These are phyloP conservation scores for Helicoverpa zea DNA, from an alignment of 1,140 invertebrate species.

Conservation along the genomic window DNA sequence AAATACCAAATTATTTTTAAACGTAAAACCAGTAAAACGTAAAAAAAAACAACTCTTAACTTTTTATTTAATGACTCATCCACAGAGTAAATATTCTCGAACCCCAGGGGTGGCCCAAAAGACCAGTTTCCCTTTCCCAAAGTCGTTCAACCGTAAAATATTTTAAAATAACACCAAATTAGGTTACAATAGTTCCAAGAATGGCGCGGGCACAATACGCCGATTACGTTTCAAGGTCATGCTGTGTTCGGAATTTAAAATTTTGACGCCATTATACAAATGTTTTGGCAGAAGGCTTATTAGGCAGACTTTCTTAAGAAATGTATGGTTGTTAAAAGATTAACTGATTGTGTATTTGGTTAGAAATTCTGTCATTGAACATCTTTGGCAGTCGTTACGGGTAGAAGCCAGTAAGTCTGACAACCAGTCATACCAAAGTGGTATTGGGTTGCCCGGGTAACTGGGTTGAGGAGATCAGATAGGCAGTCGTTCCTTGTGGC, in stretches of 20 bases:
- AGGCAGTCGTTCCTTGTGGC: too few species aligned
- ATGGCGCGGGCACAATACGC: constrained; percentile 10
- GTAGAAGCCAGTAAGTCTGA: too few species aligned
- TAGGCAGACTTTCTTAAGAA: background rate
- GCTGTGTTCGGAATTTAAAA: constrained; percentile 13
- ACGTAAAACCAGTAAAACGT: too few species aligned
- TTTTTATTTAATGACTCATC: background rate
- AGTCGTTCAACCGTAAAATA: constrained; percentile 21
- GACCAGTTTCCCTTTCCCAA: background rate
- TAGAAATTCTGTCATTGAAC: too few species aligned
- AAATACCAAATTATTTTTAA: too few species aligned
- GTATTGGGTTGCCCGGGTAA: too few species aligned
- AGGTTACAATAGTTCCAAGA: constrained; percentile 34
- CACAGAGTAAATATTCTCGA: background rate
- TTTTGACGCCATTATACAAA: background rate
- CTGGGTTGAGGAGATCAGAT: too few species aligned
- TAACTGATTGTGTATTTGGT: too few species aligned
- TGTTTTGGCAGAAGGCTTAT: background rate
- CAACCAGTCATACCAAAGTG: too few species aligned
- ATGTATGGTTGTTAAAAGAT: too few species aligned
- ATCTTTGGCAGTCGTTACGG: too few species aligned
- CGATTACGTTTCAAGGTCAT: constrained; percentile 30
- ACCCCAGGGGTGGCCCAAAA: background rate
- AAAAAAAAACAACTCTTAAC: background rate
- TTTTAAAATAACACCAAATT: constrained; percentile 35